These are phyloP conservation scores for Ceratoteleas bidentatus DNA, from an alignment of 1,140 invertebrate genomes.

Conservation along the genomic window DNA sequence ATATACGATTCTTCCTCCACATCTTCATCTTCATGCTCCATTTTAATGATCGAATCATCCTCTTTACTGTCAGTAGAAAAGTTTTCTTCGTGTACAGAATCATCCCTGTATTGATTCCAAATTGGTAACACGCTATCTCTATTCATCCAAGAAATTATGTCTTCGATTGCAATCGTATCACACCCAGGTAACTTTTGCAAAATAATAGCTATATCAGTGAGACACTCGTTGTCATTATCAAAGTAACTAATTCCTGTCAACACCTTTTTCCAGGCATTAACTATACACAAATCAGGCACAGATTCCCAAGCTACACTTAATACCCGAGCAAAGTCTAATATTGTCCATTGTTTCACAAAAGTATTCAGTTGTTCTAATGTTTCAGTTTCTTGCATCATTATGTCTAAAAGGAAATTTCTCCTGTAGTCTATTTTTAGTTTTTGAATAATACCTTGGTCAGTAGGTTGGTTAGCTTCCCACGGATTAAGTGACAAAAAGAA, in stretches of 20 bases:
- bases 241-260: background rate
- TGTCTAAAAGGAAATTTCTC: background rate
- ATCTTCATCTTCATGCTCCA: background rate
- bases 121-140: background rate
- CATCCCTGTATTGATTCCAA: background rate
- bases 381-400: conserved; percentile 3
- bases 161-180: background rate
- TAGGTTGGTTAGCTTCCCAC: conserved; percentile 1
- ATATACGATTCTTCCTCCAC: conserved; percentile 2
- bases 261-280: conserved; percentile 1
- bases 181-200: conserved; percentile 3
- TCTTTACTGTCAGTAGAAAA: background rate
- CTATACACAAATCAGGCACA: background rate
- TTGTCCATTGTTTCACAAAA: background rate
- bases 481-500: background rate
- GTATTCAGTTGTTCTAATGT: background rate
- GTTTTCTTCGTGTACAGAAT: background rate
- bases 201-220: background rate
- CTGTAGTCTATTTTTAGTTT: background rate
- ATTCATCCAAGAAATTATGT: background rate
- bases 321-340: background rate
- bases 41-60: conserved; percentile 2
- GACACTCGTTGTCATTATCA: background rate
- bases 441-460: conserved; percentile 3
- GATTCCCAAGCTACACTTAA: background rate